Percentiles rank a stretch among this genome's conserved stretches.
Conservation (phyloP, 2,888 invertebrate genomes). For the Mythimna lalbum region DNA sequence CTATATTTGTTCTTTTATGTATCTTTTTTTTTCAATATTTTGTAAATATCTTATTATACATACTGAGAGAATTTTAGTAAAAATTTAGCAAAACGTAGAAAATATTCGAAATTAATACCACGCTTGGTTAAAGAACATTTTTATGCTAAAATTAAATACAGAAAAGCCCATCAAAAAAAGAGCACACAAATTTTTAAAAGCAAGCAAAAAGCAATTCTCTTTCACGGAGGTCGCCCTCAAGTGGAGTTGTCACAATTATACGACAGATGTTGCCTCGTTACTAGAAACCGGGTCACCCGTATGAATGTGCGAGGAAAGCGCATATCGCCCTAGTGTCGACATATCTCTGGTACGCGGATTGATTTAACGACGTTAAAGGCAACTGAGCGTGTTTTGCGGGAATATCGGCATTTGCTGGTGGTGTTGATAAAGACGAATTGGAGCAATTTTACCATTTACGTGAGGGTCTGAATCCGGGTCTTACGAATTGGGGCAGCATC, state of each 20-base stretch:
- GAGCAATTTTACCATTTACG: constrained; percentile 8
- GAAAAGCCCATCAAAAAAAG: constrained; percentile 37
- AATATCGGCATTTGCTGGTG: constrained; percentile 15
- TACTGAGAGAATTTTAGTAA: background rate
- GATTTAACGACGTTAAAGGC: constrained; percentile 45
- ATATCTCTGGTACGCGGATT: constrained; percentile 33
- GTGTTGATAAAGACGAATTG: constrained; percentile 26
- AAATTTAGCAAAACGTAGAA: background rate
- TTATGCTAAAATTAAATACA: constrained; percentile 5
- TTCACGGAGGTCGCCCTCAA: constrained; percentile 42
- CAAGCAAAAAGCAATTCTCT: constrained; percentile 38
- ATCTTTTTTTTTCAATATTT: background rate
- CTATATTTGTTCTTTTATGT: background rate
- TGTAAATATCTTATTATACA: background rate
- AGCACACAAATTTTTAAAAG: constrained; percentile 40
- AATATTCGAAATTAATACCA: background rate
- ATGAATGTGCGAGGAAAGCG: constrained; percentile 37
- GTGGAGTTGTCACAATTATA: constrained; percentile 60
- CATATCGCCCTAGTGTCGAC: constrained; percentile 41
- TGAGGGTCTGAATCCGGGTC: background rate
- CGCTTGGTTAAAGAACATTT: background rate
- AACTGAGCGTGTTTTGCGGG: constrained; percentile 30
- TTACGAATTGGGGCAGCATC: background rate
- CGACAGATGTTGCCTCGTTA: constrained; percentile 64
- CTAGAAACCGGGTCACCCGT: constrained; percentile 58